These are phyloP conservation scores for Centroberyx gerrardi DNA, from an alignment of 2,797 vertebrate genomes.

Conservation along the genomic window DNA sequence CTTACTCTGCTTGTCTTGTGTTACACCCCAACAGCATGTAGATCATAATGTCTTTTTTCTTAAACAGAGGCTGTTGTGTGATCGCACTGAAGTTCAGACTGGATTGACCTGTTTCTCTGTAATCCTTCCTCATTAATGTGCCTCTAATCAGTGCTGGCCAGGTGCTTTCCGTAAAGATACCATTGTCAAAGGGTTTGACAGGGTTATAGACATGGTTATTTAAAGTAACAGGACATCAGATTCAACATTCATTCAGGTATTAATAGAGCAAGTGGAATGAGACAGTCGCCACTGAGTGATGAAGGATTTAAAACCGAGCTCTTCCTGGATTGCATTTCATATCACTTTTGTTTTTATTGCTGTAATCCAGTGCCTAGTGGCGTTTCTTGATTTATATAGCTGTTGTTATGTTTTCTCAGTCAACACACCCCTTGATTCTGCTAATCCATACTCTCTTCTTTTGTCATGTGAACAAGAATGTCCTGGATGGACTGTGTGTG, in stretches of 20 bases:
- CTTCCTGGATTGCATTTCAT: constrained; percentile 49
- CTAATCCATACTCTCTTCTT: constrained; percentile 31
- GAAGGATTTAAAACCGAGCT: constrained; percentile 48
- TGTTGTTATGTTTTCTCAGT: constrained; percentile 53
- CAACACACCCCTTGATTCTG: constrained; percentile 29
- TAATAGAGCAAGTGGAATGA: constrained; percentile 53
- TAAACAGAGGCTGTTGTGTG: constrained; percentile 55
- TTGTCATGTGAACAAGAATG: constrained; percentile 38
- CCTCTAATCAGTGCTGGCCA: constrained; percentile 50
- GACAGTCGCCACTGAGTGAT: constrained; percentile 38
- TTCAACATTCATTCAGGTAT: constrained; percentile 58
- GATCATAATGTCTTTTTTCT: constrained; percentile 30
- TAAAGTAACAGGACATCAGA: constrained; percentile 47
- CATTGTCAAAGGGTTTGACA: constrained; percentile 36
- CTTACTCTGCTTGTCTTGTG: constrained; percentile 30
- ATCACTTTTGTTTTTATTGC: constrained; percentile 49
- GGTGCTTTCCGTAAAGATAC: constrained; percentile 53
- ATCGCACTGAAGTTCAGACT: constrained; percentile 51
- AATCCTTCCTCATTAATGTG: constrained; percentile 54
- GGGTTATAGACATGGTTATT: constrained; percentile 32
- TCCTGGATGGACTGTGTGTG: constrained; percentile 11
- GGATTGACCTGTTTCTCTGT: constrained; percentile 68
- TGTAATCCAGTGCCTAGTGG: constrained; percentile 30
- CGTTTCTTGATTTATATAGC: constrained; percentile 31
- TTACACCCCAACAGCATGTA: constrained; percentile 27